Percentiles rank a stretch among this genome's conserved stretches.
phyloP scores from a whole-genome alignment of 2,888 invertebrate genomes.

The Resseliella maxima region DNA sequence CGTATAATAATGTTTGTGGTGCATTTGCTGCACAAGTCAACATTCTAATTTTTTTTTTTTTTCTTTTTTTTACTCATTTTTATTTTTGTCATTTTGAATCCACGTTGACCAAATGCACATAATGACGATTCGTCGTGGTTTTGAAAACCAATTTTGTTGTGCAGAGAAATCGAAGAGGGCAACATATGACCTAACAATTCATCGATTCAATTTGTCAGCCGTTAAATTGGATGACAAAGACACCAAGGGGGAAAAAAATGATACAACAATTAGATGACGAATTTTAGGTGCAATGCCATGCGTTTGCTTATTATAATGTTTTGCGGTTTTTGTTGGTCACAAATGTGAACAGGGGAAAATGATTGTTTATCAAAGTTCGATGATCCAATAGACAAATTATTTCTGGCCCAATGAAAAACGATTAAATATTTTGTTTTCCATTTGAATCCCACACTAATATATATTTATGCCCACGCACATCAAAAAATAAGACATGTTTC shows the following conservation, averaged over 20 bases:
- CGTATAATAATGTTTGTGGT: conserved; percentile 16
- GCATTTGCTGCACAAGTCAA: conserved; percentile 20
- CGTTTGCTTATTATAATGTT: neutral
- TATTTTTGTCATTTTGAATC: too few species aligned
- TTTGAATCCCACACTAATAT: neutral
- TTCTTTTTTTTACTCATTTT: neutral
- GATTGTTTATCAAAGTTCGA: neutral
- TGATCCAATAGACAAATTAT: conserved; percentile 20
- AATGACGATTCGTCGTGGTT: conserved; percentile 48
- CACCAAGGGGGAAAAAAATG: neutral
- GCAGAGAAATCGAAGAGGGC: neutral
- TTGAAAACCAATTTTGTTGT: neutral
- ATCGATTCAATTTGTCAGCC: conserved; percentile 41
- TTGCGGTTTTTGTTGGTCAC: conserved; percentile 37
- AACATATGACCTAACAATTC: conserved; percentile 38
- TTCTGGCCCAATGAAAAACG: neutral
- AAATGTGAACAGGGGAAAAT: neutral
- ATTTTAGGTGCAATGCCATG: neutral
- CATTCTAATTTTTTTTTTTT: neutral
- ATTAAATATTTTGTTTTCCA: conserved; percentile 2
- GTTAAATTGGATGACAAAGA: conserved; percentile 32
- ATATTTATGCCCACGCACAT: neutral
- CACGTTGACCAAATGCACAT: conserved; percentile 34
- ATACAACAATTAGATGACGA: conserved; percentile 38
- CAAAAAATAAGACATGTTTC: too few species aligned